These are phyloP conservation scores for Myathropa florea DNA, from an alignment of 2,888 invertebrate species.

Conservation along the genomic window DNA sequence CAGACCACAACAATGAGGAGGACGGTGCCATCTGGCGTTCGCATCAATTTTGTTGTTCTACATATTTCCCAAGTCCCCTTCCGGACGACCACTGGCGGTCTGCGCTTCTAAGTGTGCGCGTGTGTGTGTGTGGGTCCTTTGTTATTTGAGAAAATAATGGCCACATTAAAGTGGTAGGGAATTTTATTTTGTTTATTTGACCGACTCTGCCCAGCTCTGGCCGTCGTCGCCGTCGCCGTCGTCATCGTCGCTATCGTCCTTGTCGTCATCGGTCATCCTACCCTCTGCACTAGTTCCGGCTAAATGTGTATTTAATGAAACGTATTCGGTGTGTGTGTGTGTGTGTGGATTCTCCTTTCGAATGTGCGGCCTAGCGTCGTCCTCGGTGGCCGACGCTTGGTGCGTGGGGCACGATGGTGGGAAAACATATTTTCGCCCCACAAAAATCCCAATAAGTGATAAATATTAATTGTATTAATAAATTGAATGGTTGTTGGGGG, in stretches of 20 bases:
- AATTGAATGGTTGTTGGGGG: neutral
- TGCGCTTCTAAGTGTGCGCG: neutral
- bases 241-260: neutral
- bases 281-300: neutral
- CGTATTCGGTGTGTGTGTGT: neutral
- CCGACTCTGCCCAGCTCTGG: neutral
- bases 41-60: constrained; percentile 61
- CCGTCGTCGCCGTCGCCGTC: neutral
- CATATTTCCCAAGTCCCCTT: constrained; percentile 27
- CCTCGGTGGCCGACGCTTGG: neutral
- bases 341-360: neutral
- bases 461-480: constrained; percentile 48
- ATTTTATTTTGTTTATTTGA: constrained; percentile 33
- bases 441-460: constrained; percentile 39
- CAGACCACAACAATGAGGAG: constrained; percentile 7
- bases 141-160: constrained; percentile 54
- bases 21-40: constrained; percentile 56
- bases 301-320: constrained; percentile 54
- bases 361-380: neutral
- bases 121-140: constrained; percentile 14
- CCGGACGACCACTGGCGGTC: neutral
- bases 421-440: constrained; percentile 13
- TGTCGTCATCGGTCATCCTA: neutral
- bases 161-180: constrained; percentile 23
- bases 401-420: neutral